Evolutionary conservation across 2,888 invertebrate species (phyloP), one percentile per base, ranked within the genome.

Genomic region (Cerceris rybyensis): DNA sequence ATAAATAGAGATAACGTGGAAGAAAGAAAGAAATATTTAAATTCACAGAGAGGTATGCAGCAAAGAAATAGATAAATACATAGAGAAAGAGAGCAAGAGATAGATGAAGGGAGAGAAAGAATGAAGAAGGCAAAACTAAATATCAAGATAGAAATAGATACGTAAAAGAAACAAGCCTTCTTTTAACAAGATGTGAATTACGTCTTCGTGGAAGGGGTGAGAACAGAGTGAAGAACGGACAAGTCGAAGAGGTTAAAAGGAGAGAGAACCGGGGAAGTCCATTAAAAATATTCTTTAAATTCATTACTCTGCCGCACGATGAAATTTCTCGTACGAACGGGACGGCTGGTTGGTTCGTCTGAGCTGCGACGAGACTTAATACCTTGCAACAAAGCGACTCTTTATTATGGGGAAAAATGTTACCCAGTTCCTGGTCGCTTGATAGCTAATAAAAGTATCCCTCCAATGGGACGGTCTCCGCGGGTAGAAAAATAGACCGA

Each of bases 391-490:
- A 52, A 63, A 39, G 63, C 49, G n/a, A 17, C 7, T 11, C 39
- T 52, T 52, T 52, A 52, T 63, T 39, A 63, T 28, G 50, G 52
- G 28, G 50, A 39, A 57, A 63, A 63, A 52, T 63, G 46, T 28
- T n/a, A 39, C 63, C 39, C 16, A 52, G 63, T 63, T 63, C 63
- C 52, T 28, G 28, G 13, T 52, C 17, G 63, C n/a, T 52, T 13
- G 52, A 41, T 6, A 50, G 52, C 50, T 63, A 49, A 63, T 63
- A 63, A 63, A 63, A 63, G 63, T 28, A 42, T 63, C 52, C 28
- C 63, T 28, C 52, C 14, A 43, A 14, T 46, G 49, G 16, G 17
- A 61, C 60, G 60, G 14, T 14, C 14, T 61, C 28, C 28, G 6
- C 43, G 28, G 14, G 60, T 14, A 60, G 60, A 43, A 42, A 61